phyloP scores from a whole-genome alignment of 1,140 invertebrate species.

The Eueides isabella region DNA sequence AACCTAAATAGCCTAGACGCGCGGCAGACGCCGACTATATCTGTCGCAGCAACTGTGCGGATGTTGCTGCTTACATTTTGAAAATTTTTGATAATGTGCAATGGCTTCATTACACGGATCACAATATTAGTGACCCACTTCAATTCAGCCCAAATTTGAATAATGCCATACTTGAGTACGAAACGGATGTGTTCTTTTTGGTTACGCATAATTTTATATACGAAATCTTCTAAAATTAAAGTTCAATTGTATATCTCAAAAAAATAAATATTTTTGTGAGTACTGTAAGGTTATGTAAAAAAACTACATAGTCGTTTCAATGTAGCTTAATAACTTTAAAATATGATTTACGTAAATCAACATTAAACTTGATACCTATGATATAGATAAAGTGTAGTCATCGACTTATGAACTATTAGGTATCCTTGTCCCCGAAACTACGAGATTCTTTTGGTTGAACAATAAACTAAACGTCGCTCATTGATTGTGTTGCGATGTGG shows the following conservation, averaged over 20 bases:
- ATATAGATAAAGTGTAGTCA: too few relatives aligned
- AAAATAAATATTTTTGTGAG: too few relatives aligned
- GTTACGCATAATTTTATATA: too few relatives aligned
- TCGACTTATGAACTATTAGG: too few relatives aligned
- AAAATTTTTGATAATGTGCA: constrained; percentile 15
- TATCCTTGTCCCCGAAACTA: not conserved
- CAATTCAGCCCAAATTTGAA: not conserved
- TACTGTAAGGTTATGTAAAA: not conserved
- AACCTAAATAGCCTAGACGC: constrained; percentile 79
- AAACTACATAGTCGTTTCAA: too few relatives aligned
- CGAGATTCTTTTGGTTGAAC: not conserved
- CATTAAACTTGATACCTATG: too few relatives aligned
- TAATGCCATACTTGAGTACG: not conserved
- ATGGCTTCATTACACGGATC: not conserved
- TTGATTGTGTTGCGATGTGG: not conserved
- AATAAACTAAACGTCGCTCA: too few relatives aligned
- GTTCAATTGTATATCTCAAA: too few relatives aligned
- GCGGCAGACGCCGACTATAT: constrained; percentile 75
- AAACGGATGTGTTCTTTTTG: not conserved
- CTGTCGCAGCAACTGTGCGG: constrained; percentile 57
- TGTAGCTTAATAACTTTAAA: too few relatives aligned
- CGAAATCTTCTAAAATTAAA: too few relatives aligned
- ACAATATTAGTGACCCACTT: not conserved
- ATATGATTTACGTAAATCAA: too few relatives aligned
- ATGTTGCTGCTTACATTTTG: constrained; percentile 24